Percentiles rank a stretch among this genome's conserved stretches.
These are phyloP conservation scores for Cremastinae sp. DNA, from an alignment of 2,888 invertebrate genomes.

Conservation along the genomic window DNA sequence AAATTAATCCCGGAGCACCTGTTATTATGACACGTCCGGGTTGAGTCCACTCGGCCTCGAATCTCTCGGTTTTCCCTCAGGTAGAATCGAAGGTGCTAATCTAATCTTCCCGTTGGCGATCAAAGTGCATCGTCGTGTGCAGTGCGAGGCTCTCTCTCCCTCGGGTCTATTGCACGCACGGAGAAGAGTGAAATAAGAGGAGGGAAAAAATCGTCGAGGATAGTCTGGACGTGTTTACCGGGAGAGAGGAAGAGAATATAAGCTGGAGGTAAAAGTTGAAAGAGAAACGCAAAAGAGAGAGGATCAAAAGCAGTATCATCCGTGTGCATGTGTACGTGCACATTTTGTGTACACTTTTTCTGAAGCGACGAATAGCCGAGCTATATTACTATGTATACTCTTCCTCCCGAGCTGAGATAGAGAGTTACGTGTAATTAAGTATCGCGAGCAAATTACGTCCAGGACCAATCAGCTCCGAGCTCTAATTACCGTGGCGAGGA, in stretches of 20 bases:
- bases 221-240: not conserved
- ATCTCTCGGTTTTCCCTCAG: not conserved
- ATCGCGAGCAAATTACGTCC: conserved; percentile 68
- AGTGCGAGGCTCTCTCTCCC: not conserved
- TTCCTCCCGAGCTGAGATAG: conserved; percentile 23
- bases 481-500: conserved; percentile 70
- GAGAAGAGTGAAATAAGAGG: not conserved
- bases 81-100: conserved; percentile 72
- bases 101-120: conserved; percentile 72
- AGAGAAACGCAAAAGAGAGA: conserved; percentile 30
- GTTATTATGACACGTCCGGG: conserved; percentile 67
- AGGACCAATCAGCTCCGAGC: conserved; percentile 68
- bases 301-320: conserved; percentile 28
- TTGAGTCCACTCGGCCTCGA: conserved; percentile 28
- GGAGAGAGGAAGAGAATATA: conserved; percentile 9
- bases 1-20: conserved; percentile 60
- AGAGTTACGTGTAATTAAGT: conserved; percentile 73
- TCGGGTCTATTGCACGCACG: not conserved
- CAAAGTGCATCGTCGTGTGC: conserved; percentile 61
- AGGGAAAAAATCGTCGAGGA: conserved; percentile 26
- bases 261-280: conserved; percentile 11
- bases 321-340: not conserved
- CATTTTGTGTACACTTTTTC: conserved; percentile 4
- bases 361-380: too few species aligned
- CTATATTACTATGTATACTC: conserved; percentile 19